These are phyloP conservation scores for Didymodactylos carnosus DNA, from an alignment of 2,888 invertebrate species.

Conservation along the genomic window DNA sequence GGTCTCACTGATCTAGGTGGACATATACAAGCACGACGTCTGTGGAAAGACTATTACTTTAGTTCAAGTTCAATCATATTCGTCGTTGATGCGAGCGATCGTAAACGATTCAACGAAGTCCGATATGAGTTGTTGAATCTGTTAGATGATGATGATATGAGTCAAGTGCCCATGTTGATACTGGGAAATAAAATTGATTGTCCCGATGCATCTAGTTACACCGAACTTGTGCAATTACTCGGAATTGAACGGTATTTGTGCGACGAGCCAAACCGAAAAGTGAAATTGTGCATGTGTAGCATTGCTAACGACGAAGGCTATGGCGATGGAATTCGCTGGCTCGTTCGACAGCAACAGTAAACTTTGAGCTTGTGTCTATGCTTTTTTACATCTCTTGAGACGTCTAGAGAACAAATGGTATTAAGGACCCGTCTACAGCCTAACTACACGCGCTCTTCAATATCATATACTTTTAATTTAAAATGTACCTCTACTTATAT, in stretches of 20 bases:
- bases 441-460: too few species aligned
- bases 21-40: neutral
- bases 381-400: too few species aligned
- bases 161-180: conserved; percentile 16
- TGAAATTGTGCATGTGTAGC: neutral
- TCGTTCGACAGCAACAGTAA: neutral
- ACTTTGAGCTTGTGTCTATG: too few species aligned
- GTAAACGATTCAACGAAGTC: conserved; percentile 14
- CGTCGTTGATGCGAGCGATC: conserved; percentile 17
- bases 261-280: neutral
- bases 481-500: too few species aligned
- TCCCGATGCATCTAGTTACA: neutral
- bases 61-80: conserved; percentile 16
- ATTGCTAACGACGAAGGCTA: neutral
- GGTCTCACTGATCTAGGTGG: neutral
- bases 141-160: conserved; percentile 15
- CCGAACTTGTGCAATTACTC: neutral
- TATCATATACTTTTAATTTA: too few species aligned
- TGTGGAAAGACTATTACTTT: neutral
- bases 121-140: conserved; percentile 17
- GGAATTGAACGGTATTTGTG: neutral
- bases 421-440: too few species aligned
- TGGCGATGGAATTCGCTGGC: neutral
- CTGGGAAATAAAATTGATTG: conserved; percentile 17
- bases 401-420: too few species aligned